Percentiles rank a stretch among this genome's conserved stretches.
phyloP scores from a whole-genome alignment of 2,888 invertebrate genomes.

The Dermolepida albohirtum region DNA sequence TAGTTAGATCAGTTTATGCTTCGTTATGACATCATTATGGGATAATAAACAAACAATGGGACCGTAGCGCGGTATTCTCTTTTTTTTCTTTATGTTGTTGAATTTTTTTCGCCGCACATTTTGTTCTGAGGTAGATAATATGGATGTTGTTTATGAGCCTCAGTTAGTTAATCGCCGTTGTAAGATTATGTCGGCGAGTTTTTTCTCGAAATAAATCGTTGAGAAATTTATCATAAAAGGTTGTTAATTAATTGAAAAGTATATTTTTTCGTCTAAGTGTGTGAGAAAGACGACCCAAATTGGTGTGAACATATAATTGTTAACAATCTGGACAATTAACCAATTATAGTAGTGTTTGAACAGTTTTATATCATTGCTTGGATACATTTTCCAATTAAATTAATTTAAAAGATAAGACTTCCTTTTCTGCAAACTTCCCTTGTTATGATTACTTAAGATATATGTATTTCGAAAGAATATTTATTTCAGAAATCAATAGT shows the following conservation, averaged over 20 bases:
- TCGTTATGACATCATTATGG: constrained; percentile 52
- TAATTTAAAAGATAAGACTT: too few relatives aligned
- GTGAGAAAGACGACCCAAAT: not conserved
- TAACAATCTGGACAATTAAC: too few relatives aligned
- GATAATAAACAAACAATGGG: constrained; percentile 53
- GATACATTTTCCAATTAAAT: too few relatives aligned
- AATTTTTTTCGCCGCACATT: not conserved
- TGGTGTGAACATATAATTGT: too few relatives aligned
- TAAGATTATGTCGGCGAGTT: constrained; percentile 17
- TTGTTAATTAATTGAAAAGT: constrained; percentile 17
- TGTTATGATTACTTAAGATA: too few relatives aligned
- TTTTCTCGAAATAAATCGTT: not conserved
- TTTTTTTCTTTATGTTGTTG: constrained; percentile 2
- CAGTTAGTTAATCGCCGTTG: constrained; percentile 39
- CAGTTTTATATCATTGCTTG: too few relatives aligned
- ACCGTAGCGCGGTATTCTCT: constrained; percentile 44
- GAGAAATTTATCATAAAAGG: constrained; percentile 1
- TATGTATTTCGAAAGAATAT: too few relatives aligned
- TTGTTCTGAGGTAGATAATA: not conserved
- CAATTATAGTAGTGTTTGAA: too few relatives aligned
- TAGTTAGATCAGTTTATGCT: constrained; percentile 47
- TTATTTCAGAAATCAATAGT: too few relatives aligned
- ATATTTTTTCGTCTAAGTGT: not conserved
- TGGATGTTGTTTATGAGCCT: constrained; percentile 44
- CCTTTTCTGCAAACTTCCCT: too few relatives aligned